Conservation (phyloP, 2,113 vertebrate genomes). For the Benitochromis conjunctus region DNA sequence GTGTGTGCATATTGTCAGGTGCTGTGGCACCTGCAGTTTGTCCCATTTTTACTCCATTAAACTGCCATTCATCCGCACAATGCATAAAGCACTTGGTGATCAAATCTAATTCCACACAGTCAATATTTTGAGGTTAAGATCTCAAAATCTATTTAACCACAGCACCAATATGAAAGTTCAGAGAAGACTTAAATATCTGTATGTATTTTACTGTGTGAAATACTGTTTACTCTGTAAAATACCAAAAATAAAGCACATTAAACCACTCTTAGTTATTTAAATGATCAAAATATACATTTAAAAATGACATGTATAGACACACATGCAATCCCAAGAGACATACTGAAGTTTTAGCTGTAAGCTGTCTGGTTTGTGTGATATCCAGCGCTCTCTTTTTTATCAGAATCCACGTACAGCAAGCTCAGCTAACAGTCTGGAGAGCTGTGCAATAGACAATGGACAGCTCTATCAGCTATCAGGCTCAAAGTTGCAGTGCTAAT, state of each 20-base stretch:
- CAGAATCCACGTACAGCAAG: neutral
- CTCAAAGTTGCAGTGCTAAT: neutral
- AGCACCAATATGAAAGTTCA: neutral
- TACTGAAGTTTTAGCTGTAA: neutral
- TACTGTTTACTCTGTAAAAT: neutral
- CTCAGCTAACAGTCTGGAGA: neutral
- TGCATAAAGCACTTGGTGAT: neutral
- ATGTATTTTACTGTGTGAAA: neutral
- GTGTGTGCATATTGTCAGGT: neutral
- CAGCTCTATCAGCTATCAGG: neutral
- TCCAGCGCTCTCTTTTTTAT: neutral
- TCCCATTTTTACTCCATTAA: neutral
- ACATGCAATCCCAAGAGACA: neutral
- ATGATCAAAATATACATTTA: neutral
- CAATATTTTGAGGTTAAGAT: slow-evolving; percentile 15
- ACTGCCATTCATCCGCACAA: neutral
- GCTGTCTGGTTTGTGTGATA: neutral
- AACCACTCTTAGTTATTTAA: neutral
- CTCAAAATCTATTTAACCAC: neutral
- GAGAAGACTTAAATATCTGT: neutral
- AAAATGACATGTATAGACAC: neutral
- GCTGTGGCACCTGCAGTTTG: neutral
- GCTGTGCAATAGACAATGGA: neutral
- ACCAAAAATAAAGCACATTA: neutral
- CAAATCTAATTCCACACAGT: slow-evolving; percentile 27